Evolutionary conservation across 2,888 invertebrate species (phyloP).

Genomic region (Tiliacea citrago): DNA sequence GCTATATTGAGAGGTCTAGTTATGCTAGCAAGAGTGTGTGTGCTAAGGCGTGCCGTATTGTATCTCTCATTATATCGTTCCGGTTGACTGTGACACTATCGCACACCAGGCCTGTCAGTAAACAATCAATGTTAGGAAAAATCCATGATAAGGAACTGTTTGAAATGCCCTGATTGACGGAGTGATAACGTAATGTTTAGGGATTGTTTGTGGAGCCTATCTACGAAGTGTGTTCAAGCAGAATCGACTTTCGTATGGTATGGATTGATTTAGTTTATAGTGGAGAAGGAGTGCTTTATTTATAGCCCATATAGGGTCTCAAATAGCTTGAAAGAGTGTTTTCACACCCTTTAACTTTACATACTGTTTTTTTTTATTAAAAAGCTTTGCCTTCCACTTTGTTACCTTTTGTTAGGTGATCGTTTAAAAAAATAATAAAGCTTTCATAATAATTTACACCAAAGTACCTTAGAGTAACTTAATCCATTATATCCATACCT

Average conservation of each 20-base stretch:
- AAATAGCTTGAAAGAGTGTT: background rate
- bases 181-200: constrained; percentile 56
- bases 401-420: too few relatives aligned
- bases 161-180: constrained; percentile 63
- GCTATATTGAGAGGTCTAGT: constrained; percentile 55
- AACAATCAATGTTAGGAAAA: constrained; percentile 71
- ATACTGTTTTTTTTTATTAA: too few relatives aligned
- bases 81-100: constrained; percentile 76
- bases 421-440: too few relatives aligned
- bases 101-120: constrained; percentile 72
- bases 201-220: constrained; percentile 56
- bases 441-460: too few relatives aligned
- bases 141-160: constrained; percentile 66
- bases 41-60: constrained; percentile 75
- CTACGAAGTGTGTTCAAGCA: constrained; percentile 41
- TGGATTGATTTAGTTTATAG: constrained; percentile 25
- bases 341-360: too few relatives aligned
- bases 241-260: constrained; percentile 45
- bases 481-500: too few relatives aligned
- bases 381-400: too few relatives aligned
- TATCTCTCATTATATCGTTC: constrained; percentile 81
- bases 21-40: constrained; percentile 61
- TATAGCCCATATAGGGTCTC: background rate
- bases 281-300: constrained; percentile 2
- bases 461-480: too few relatives aligned